These are phyloP conservation scores for Caligus rogercresseyi DNA, from an alignment of 1,140 invertebrate species.

Conservation along the genomic window DNA sequence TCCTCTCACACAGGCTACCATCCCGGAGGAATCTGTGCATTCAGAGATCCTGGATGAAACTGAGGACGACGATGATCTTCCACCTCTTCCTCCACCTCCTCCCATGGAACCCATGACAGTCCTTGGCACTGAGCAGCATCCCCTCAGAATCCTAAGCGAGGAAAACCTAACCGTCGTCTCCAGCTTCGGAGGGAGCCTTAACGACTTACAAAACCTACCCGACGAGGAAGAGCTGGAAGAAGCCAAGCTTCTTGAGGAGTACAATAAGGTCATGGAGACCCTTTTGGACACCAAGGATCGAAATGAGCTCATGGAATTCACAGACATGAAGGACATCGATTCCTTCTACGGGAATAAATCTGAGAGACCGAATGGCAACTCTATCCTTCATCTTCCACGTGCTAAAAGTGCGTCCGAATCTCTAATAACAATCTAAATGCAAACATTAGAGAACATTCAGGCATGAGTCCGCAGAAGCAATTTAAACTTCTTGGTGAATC, in stretches of 20 bases:
- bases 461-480: conserved; percentile 16
- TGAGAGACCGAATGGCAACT: conserved; percentile 1
- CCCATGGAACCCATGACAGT: conserved; percentile 1
- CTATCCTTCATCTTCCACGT: neutral
- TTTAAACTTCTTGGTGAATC: conserved; percentile 12
- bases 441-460: neutral
- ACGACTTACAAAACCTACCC: neutral
- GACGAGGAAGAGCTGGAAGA: conserved; percentile 13
- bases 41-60: neutral
- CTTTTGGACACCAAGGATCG: neutral
- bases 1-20: neutral
- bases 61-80: neutral
- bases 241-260: neutral
- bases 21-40: neutral
- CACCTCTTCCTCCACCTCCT: neutral
- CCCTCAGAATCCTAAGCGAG: conserved; percentile 18
- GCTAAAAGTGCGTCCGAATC: neutral
- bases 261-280: conserved; percentile 4
- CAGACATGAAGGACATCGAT: conserved; percentile 7
- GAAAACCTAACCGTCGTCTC: conserved; percentile 19
- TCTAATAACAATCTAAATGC: neutral
- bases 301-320: conserved; percentile 5
- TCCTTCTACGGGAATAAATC: neutral
- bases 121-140: conserved; percentile 7
- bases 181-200: conserved; percentile 10